Conservation (phyloP, 2,888 invertebrate species). For the Platerodrilus igneus region DNA sequence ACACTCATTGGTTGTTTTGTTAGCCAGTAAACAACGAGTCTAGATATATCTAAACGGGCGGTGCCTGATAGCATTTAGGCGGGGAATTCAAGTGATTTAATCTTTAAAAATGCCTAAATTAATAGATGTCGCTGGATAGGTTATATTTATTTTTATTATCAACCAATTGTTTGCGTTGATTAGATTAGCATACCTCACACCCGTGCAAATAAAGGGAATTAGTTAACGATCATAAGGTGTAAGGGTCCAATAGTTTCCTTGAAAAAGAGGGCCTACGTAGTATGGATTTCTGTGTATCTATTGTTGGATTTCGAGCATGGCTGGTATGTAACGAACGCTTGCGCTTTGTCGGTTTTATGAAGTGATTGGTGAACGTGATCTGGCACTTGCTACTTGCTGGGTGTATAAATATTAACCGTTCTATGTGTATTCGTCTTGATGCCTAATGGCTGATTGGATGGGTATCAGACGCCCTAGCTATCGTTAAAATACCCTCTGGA, state of each 20-base stretch:
- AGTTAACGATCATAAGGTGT: too few relatives aligned
- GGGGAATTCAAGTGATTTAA: constrained; percentile 17
- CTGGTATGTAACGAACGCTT: constrained; percentile 19
- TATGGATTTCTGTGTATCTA: constrained; percentile 26
- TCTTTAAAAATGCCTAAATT: too few relatives aligned
- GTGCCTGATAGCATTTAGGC: constrained; percentile 24
- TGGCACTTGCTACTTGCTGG: constrained; percentile 17
- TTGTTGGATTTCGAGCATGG: constrained; percentile 24
- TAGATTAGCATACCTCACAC: too few relatives aligned
- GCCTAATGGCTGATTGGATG: constrained; percentile 33
- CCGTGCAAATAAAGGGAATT: too few relatives aligned
- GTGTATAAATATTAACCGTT: constrained; percentile 26
- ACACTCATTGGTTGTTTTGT: constrained; percentile 26
- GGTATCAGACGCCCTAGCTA: constrained; percentile 29
- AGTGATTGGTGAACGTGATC: constrained; percentile 25
- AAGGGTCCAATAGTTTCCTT: too few relatives aligned
- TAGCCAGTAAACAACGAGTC: constrained; percentile 29
- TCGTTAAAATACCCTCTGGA: constrained; percentile 29
- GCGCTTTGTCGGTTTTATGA: constrained; percentile 17
- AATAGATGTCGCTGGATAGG: too few relatives aligned
- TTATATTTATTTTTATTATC: too few relatives aligned
- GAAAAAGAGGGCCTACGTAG: constrained; percentile 17
- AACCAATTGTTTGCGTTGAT: too few relatives aligned
- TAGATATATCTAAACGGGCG: constrained; percentile 20
- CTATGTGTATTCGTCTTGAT: constrained; percentile 23